These are phyloP conservation scores for Nixonia krombeini DNA, from an alignment of 1,140 invertebrate species.

Conservation along the genomic window DNA sequence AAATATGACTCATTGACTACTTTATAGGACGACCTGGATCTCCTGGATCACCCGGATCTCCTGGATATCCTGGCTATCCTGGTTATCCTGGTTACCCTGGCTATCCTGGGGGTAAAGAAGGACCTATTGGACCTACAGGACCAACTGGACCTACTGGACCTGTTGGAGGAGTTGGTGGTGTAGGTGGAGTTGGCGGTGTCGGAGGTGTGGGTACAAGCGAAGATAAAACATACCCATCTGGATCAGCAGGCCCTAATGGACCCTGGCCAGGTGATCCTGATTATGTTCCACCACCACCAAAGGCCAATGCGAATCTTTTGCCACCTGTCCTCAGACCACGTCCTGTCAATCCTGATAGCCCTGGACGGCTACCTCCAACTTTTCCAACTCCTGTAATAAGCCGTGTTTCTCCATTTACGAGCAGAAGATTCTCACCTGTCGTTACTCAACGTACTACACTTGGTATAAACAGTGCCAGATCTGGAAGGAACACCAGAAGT, in stretches of 20 bases:
- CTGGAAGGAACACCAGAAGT: no score
- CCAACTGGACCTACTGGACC: not conserved
- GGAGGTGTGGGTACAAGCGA: constrained; percentile 25
- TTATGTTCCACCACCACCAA: constrained; percentile 40
- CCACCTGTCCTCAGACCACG: not conserved
- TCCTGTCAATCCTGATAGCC: no score
- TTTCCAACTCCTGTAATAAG: no score
- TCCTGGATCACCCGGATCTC: constrained; percentile 7
- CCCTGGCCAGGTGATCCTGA: constrained; percentile 45
- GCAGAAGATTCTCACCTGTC: no score
- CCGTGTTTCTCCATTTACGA: no score
- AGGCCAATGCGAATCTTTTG: not conserved
- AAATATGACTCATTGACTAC: no score
- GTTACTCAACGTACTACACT: no score
- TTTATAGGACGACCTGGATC: no score
- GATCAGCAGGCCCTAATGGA: constrained; percentile 40
- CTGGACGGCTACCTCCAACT: no score
- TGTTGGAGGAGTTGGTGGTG: constrained; percentile 30
- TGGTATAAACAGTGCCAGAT: no score
- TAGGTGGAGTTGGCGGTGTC: constrained; percentile 19
- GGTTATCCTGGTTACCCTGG: constrained; percentile 29
- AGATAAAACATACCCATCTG: constrained; percentile 27
- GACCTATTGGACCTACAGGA: no score
- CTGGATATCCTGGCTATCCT: constrained; percentile 3
- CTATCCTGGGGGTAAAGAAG: constrained; percentile 25